Base-by-base conservation (phyloP, 2,888 invertebrate species). In the Gonocerus acuteangulatus region DNA sequence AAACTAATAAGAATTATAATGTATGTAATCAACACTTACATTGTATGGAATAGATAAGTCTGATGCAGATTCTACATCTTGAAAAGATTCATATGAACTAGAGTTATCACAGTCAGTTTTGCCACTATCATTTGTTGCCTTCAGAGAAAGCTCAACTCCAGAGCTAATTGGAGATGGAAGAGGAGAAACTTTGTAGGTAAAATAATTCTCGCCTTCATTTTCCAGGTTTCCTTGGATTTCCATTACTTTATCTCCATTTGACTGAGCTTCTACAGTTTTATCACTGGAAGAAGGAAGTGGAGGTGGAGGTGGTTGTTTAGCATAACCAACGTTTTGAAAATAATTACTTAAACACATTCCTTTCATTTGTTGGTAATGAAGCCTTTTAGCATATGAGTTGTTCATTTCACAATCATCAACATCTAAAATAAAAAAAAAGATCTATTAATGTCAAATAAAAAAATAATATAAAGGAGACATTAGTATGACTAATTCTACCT, bases 391-490 rank as follows among this genome's bases (percentile, higher is more conserved):
- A 60, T 65, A 68, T 34, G 61, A 27, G 13, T 59, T 36, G 44
- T 68, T 66, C 62, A 68, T 68, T 21, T 68, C 63, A 54, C 68
- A 68, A 34, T 64, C 66, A 49, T 65, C 60, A n/a, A 45, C 45
- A 45, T 57, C 57, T 45, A 19, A 13, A 57, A 44, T 18, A 44
- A 57, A 47, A 44, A 16, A 45, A 42, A 56, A 21, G 9, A 39
- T 48, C 11, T 42, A 42, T n/a, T 13, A 42, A 9, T 15, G 15
- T 42, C n/a, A 27, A 27, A 22, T 1, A 22, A n/a, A 15, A n/a
- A n/a, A n/a, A n/a, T 4, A 45, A n/a, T n/a, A n/a, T n/a, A n/a
- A n/a, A n/a, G n/a, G n/a, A n/a, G n/a, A n/a, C n/a, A n/a, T n/a
- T n/a, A n/a, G n/a, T n/a, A n/a, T n/a, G n/a, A n/a, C n/a, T n/a